Percentiles rank a stretch among this genome's conserved stretches.
Conservation (phyloP, 2,888 invertebrate genomes). For the Nomada fabriciana region DNA sequence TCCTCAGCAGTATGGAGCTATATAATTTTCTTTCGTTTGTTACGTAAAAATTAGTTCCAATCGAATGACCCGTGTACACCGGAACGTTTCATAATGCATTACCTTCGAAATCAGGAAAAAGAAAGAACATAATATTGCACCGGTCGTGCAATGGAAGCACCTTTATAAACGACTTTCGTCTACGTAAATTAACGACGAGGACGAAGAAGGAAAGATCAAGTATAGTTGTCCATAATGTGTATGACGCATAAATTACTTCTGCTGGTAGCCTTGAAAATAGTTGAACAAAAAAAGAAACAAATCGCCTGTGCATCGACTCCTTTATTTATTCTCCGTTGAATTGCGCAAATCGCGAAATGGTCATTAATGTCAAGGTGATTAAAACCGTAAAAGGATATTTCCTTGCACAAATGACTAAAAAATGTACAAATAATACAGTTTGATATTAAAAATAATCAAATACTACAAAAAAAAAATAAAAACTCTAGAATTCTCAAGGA, state of each 20-base stretch:
- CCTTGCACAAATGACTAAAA: background rate
- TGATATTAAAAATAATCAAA: too few species aligned
- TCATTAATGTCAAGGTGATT: conserved; percentile 55
- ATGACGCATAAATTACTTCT: background rate
- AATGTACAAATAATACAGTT: background rate
- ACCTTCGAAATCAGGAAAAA: conserved; percentile 10
- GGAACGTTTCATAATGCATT: conserved; percentile 56
- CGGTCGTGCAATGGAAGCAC: background rate
- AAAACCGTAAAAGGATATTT: conserved; percentile 16
- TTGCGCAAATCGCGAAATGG: conserved; percentile 30
- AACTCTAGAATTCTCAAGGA: too few species aligned
- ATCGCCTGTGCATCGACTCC: conserved; percentile 4
- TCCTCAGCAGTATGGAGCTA: conserved; percentile 7
- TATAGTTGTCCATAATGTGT: background rate
- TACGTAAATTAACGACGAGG: background rate
- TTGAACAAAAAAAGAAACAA: conserved; percentile 1
- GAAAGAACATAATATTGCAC: background rate
- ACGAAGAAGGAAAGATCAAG: background rate
- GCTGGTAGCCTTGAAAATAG: background rate
- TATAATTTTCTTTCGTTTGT: conserved; percentile 49
- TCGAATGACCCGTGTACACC: conserved; percentile 34
- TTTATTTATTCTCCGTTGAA: conserved; percentile 4
- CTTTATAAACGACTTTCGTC: background rate
- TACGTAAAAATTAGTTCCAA: conserved; percentile 56
- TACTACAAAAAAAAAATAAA: too few species aligned